These are phyloP conservation scores for Eumerus sabulonum DNA, from an alignment of 2,888 invertebrate species.

Conservation along the genomic window DNA sequence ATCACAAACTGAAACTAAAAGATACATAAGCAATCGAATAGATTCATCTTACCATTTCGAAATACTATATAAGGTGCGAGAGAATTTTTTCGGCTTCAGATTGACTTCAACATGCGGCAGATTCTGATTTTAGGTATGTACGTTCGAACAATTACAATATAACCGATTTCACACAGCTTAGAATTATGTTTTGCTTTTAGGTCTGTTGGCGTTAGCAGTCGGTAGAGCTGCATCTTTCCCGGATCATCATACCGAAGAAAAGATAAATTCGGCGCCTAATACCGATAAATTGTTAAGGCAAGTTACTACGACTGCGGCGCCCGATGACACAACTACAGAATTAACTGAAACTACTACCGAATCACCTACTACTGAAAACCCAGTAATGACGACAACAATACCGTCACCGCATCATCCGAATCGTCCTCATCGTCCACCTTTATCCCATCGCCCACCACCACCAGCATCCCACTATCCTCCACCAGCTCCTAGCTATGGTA, in stretches of 20 bases:
- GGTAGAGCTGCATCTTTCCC: neutral
- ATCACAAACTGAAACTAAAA: conserved; percentile 2
- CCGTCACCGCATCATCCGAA: conserved; percentile 15
- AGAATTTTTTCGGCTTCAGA: conserved; percentile 12
- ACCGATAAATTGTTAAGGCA: neutral
- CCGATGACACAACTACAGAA: neutral
- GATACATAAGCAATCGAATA: conserved; percentile 14
- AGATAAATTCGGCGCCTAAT: neutral
- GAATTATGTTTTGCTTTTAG: conserved; percentile 16
- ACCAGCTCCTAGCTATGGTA: conserved; percentile 2
- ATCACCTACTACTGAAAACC: neutral
- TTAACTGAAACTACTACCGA: neutral
- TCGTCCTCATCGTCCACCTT: neutral
- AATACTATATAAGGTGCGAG: conserved; percentile 33
- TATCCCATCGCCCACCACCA: neutral
- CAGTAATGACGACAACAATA: conserved; percentile 1
- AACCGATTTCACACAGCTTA: neutral
- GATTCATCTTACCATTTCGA: no score
- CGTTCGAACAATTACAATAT: neutral
- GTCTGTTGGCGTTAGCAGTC: conserved; percentile 12
- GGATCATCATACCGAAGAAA: no score
- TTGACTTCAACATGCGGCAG: conserved; percentile 36
- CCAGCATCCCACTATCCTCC: no score
- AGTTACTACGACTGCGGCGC: neutral
- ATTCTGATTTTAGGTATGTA: conserved; percentile 43